Base-by-base conservation (phyloP, 2,888 invertebrate genomes). In the Harmothoe impar region DNA sequence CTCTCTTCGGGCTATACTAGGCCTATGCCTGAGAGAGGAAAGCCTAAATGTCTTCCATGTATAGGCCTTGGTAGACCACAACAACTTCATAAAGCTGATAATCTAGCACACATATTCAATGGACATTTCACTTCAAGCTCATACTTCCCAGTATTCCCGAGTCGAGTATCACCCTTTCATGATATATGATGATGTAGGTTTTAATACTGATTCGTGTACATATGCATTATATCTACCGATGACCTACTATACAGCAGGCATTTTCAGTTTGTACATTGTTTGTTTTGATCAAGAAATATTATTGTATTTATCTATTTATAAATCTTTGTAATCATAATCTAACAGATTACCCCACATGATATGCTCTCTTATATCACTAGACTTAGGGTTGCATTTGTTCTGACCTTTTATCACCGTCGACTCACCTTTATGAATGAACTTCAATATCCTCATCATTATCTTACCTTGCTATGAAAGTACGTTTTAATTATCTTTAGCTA, bases 271-370 rank as follows among this genome's bases (percentile, higher is more conserved):
- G 72, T 72, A 29, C 25, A 72, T 72, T 72, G 72, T 29, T 20
- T 62, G 62, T 29, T 72, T 72, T 72, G 72, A 72, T 20, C 62
- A 72, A 72, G 29, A 72, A 25, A 0, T 29, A 72, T 72, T 72
- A 15, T 15, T 29, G 15, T 72, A 15, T 72, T 72, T 72, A 72
- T 72, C 25, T 72, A 72, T 72, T 72, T 29, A 72, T 29, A 72
- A 5, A 25, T 72, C 0, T 62, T 62, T 62, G 43, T 62, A 62
- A 62, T 62, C 62, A 7, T 62, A 62, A 62, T n/a, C 62, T 15
- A 62, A 62, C 62, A n/a, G 62, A 20, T 1, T 62, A 62, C 62
- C 62, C 3, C 20, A 62, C 20, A 62, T 1, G 62, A 5, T 20
- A 62, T 5, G 62, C 23, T n/a, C 23, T 62, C 62, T n/a, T n/a